These are phyloP conservation scores for Orussus abietinus DNA, from an alignment of 1,140 invertebrate species.

Conservation along the genomic window DNA sequence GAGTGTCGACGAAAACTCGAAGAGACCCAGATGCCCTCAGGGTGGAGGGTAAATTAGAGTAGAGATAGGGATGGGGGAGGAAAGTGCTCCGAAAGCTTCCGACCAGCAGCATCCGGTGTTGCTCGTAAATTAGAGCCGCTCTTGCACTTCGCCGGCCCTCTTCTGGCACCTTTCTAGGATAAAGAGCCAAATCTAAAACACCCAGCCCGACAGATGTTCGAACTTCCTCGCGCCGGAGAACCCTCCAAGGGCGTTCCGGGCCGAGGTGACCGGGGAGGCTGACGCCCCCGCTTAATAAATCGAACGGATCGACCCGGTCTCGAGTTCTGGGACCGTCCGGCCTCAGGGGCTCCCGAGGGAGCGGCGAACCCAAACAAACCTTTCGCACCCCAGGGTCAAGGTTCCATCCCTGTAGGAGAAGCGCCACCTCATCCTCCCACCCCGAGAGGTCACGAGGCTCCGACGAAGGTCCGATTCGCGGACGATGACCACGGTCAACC, in stretches of 20 bases:
- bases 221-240: slow-evolving; percentile 16
- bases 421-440: slow-evolving; percentile 33
- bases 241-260: slow-evolving; percentile 26
- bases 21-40: no score
- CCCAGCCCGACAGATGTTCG: slow-evolving; percentile 20
- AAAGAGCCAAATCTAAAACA: no score
- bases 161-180: no score
- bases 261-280: no score
- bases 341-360: slow-evolving; percentile 23
- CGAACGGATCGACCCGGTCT: no score
- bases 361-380: slow-evolving; percentile 39
- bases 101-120: background rate
- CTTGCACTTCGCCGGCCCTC: no score
- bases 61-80: no score
- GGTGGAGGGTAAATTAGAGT: no score
- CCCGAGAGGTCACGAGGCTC: slow-evolving; percentile 17
- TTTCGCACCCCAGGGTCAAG: slow-evolving; percentile 40
- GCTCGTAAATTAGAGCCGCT: background rate
- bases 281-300: no score
- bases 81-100: no score
- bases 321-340: no score
- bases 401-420: slow-evolving; percentile 34
- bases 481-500: slow-evolving; percentile 22
- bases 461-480: slow-evolving; percentile 7
- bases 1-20: no score